Base-by-base conservation (phyloP, 2,888 invertebrate species). In the Hypsopygia costalis region DNA sequence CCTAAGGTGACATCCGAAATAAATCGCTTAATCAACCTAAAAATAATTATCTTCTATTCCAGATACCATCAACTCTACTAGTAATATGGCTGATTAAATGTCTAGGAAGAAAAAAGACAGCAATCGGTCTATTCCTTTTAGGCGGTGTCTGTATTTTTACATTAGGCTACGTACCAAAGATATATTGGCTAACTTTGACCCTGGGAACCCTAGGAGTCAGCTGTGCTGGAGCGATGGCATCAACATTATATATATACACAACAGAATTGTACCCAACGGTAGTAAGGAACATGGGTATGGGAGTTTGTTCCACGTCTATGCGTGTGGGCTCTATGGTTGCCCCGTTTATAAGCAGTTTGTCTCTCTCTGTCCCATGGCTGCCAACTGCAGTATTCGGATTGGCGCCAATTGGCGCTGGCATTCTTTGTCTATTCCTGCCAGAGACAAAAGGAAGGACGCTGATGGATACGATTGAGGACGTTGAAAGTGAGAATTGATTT, bases 261-360 rank as follows among this genome's bases (percentile, higher is more conserved):
- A 95, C 96, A 0, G 97, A 97, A 71, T 69, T 97, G 4, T 97
- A 95, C 66, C 97, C 97, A 0, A 97, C 97, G 0, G 94, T 96
- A 0, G 93, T 97, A 0, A 90, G 97, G 8, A 97, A 97, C 59
- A 93, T 94, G 66, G 96, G 95, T 0, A 91, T 97, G 65, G 97
- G 97, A 0, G 91, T 93, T 0, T 93, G 94, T 36, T 97, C 97
- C 0, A 94, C 94, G 87, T 91, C 92, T 30, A 97, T 97, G 40
- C 90, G 97, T 48, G 69, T 96, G 9, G 97, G 97, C 0, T 96
- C 96, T 0, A 95, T 97, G 90, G 50, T 92, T 0, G 95, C 97
- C 0, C 97, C 97, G 0, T 95, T 94, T 58, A 91, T 97, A 6
- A 92, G 94, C 0, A 91, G 92, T 27, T 64, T 94, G 56, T 77